A percentile compares a stretch with the other conserved stretches of the same genome.
Conservation (phyloP, 2,113 vertebrate genomes). For the Myrmophylax atrothorax region DNA sequence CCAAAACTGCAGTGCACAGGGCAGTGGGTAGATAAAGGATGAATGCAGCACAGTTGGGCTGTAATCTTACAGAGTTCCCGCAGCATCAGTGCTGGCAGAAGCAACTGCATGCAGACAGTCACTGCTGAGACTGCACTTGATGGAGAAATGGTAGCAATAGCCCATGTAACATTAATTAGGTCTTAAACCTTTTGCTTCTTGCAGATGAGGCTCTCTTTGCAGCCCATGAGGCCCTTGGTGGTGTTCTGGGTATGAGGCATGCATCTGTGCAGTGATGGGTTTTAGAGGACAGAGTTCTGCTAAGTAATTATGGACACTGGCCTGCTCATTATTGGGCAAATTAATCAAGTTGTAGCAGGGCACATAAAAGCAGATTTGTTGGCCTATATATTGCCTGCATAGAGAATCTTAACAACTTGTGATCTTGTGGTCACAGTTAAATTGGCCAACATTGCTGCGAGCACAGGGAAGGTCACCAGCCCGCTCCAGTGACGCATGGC, state of each 20-base stretch:
- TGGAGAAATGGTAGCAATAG: not conserved
- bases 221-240: not conserved
- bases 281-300: not conserved
- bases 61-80: not conserved
- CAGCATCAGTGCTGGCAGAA: not conserved
- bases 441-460: not conserved
- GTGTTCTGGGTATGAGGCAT: not conserved
- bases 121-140: not conserved
- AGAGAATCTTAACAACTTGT: not conserved
- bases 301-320: not conserved
- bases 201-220: not conserved
- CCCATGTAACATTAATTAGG: not conserved
- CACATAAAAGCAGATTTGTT: constrained; percentile 4
- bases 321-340: not conserved
- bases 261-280: not conserved
- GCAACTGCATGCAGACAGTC: not conserved
- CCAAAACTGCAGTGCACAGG: not conserved
- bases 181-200: not conserved
- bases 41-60: not conserved
- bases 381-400: not conserved
- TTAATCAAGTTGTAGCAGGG: not conserved
- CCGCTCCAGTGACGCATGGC: not conserved
- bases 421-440: not conserved
- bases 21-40: not conserved
- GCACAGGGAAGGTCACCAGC: not conserved